Evolutionary conservation across 2,888 invertebrate genomes (phyloP).

Genomic region (Andrena bucephala): DNA sequence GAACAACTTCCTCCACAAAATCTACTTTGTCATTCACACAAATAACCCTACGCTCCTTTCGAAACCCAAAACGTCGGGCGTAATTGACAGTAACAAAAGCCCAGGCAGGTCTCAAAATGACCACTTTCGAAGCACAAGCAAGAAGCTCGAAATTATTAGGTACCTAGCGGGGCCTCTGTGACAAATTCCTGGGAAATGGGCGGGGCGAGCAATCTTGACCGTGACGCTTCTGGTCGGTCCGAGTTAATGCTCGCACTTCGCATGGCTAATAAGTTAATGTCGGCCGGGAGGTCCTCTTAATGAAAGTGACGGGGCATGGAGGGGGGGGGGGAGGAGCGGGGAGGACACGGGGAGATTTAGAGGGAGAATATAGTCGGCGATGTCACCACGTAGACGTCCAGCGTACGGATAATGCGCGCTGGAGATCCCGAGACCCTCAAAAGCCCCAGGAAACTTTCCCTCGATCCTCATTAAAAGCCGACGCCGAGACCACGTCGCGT

Average conservation of each 20-base stretch:
- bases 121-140: not conserved
- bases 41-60: slow-evolving; percentile 25
- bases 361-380: slow-evolving; percentile 23
- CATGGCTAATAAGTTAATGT: slow-evolving; percentile 76
- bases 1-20: slow-evolving; percentile 12
- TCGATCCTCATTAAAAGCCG: slow-evolving; percentile 67
- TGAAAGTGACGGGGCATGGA: slow-evolving; percentile 57
- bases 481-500: slow-evolving; percentile 50
- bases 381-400: slow-evolving; percentile 32
- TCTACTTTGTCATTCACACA: slow-evolving; percentile 27
- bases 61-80: not conserved
- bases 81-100: not conserved
- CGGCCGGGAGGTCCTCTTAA: slow-evolving; percentile 68
- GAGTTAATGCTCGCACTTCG: slow-evolving; percentile 69
- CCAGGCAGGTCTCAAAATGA: not conserved
- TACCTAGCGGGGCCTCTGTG: not conserved
- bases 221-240: slow-evolving; percentile 36
- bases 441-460: slow-evolving; percentile 66
- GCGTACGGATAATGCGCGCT: slow-evolving; percentile 57
- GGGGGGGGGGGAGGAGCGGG: not conserved
- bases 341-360: slow-evolving; percentile 25
- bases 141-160: not conserved
- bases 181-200: slow-evolving; percentile 51
- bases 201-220: slow-evolving; percentile 46
- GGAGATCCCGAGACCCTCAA: slow-evolving; percentile 51